These are phyloP conservation scores for Nibea coibor DNA, from an alignment of 2,113 vertebrate genomes.

Conservation along the genomic window DNA sequence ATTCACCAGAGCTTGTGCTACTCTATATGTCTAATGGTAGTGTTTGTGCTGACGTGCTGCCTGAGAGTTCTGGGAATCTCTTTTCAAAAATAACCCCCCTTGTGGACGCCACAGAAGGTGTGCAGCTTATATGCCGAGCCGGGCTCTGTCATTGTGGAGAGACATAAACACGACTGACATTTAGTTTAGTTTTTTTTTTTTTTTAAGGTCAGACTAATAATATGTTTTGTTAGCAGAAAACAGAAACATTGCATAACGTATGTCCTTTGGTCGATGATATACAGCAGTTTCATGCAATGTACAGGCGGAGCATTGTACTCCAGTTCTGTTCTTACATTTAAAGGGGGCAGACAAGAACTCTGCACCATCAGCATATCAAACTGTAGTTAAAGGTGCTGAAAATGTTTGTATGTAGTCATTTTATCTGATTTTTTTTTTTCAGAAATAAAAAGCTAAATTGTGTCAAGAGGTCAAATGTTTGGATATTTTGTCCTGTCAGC, in stretches of 20 bases:
- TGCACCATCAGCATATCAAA: background rate
- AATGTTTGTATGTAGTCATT: background rate
- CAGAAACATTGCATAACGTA: background rate
- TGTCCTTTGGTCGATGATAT: background rate
- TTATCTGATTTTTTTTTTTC: no score
- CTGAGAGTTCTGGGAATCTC: slow-evolving; percentile 56
- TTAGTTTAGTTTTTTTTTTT: background rate
- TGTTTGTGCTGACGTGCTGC: slow-evolving; percentile 2
- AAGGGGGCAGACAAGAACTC: background rate
- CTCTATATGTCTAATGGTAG: slow-evolving; percentile 34
- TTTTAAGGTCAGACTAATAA: background rate
- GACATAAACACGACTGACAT: slow-evolving; percentile 9
- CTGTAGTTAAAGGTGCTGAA: background rate
- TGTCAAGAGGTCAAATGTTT: no score
- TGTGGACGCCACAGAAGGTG: background rate
- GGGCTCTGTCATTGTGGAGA: background rate
- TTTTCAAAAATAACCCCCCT: slow-evolving; percentile 62
- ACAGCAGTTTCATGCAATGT: background rate
- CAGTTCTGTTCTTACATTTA: background rate
- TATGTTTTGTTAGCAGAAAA: background rate
- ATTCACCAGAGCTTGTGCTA: background rate
- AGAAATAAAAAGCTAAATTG: no score
- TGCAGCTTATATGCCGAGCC: background rate
- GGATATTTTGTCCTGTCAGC: no score
- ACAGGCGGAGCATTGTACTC: background rate